Evolutionary conservation across 2,888 invertebrate genomes (phyloP).

Genomic region (Tanytarsus gracilentus): DNA sequence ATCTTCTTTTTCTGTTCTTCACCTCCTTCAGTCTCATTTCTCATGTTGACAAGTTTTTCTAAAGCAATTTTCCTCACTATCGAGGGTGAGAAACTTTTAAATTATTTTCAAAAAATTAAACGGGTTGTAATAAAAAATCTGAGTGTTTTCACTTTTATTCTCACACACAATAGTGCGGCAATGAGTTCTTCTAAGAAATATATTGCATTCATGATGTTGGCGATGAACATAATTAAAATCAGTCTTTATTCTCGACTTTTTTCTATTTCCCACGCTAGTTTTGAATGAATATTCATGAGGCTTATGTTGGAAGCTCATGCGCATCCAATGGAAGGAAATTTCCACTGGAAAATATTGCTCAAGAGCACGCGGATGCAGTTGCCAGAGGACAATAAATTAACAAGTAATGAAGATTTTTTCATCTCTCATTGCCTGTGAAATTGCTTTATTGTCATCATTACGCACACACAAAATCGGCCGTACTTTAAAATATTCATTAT

Average conservation of each 20-base stretch:
- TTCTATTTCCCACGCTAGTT: neutral
- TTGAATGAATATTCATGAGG: constrained; percentile 18
- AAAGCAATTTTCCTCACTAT: neutral
- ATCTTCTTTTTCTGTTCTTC: neutral
- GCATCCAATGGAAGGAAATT: neutral
- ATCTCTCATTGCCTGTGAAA: no score
- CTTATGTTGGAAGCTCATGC: constrained; percentile 15
- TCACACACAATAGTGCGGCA: neutral
- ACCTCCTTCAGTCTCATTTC: neutral
- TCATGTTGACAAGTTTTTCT: neutral
- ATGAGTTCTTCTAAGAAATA: no score
- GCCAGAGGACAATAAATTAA: no score
- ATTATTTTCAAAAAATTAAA: no score
- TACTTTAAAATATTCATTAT: constrained; percentile 1
- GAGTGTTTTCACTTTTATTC: neutral
- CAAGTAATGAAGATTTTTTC: no score
- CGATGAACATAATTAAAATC: constrained; percentile 16
- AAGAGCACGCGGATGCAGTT: no score
- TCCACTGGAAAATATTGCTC: no score
- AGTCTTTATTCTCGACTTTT: constrained; percentile 11
- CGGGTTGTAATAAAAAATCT: no score
- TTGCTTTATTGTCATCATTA: constrained; percentile 12
- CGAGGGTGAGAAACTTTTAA: no score
- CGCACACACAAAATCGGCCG: neutral
- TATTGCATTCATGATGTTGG: neutral